phyloP scores from a whole-genome alignment of 1,140 invertebrate species.

The Diachasma alloeum region DNA sequence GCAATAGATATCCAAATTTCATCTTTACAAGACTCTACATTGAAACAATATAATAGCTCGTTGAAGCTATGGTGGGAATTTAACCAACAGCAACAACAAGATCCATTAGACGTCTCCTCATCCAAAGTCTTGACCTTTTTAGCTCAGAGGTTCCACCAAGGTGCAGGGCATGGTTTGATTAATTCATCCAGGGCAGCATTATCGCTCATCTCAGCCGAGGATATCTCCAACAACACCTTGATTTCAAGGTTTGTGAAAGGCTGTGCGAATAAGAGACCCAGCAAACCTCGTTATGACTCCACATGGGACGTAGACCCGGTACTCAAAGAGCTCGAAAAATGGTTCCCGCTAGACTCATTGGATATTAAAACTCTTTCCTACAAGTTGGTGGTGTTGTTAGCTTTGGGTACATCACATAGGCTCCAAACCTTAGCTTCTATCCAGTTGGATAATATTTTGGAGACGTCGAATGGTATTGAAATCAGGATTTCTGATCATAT shows the following conservation, averaged over 20 bases:
- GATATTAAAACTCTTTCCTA: slow-evolving; percentile 29
- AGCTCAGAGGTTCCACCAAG: not conserved
- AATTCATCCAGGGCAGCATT: slow-evolving; percentile 25
- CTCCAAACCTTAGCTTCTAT: slow-evolving; percentile 29
- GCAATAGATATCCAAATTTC: slow-evolving; percentile 14
- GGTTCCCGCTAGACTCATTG: slow-evolving; percentile 17
- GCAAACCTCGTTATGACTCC: slow-evolving; percentile 33
- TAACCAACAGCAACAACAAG: not conserved
- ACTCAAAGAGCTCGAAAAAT: slow-evolving; percentile 21
- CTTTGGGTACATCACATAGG: slow-evolving; percentile 35
- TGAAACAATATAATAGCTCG: slow-evolving; percentile 20
- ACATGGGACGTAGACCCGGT: slow-evolving; percentile 38
- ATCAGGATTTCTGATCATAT: slow-evolving; percentile 22
- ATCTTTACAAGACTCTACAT: slow-evolving; percentile 16
- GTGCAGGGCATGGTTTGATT: slow-evolving; percentile 20
- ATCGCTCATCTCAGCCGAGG: slow-evolving; percentile 8
- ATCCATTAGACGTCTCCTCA: slow-evolving; percentile 21
- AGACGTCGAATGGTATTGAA: not conserved
- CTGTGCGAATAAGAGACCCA: slow-evolving; percentile 32
- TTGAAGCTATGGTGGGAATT: slow-evolving; percentile 22
- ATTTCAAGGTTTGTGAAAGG: slow-evolving; percentile 39
- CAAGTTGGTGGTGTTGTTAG: slow-evolving; percentile 36
- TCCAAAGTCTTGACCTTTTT: slow-evolving; percentile 14
- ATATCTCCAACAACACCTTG: slow-evolving; percentile 22
- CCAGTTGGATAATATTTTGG: slow-evolving; percentile 21